Base-by-base conservation (phyloP, 2,113 vertebrate species). In the Centropristis striata region DNA sequence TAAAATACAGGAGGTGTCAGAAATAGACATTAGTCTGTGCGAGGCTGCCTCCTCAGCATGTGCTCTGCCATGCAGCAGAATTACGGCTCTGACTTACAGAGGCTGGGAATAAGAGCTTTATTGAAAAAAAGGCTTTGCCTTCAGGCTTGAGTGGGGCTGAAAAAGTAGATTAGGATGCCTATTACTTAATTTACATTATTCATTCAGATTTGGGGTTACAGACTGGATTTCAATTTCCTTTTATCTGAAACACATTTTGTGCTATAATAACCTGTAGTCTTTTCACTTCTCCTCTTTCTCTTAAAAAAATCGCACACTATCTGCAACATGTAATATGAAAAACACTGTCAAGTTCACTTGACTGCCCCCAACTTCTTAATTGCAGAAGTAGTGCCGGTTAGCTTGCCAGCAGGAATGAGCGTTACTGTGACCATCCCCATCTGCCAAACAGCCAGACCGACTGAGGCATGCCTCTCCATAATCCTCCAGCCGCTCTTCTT, bases 121-220 rank as follows among this genome's bases (percentile, higher is more conserved):
- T 59, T 76, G 60, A 42, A 65, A 54, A 37, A 57, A 84, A 81
- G n/a, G 60, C 28, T 80, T 79, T 79, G 71, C 82, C 86, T 88
- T 78, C 51, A 85, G 82, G 80, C 78, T 78, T 87, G 70, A 88
- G 46, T 80, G 74, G 50, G 41, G 39, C 78, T 87, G 83, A 86
- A 90, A 84, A 76, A 82, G 16, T 66, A 86, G 69, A 89, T 84
- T 75, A 86, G 51, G 74, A 81, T 78, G 71, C 67, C 68, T 66
- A 81, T 89, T 87, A 85, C 78, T 85, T 86, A 80, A 89, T 92
- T 86, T 57, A 66, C 54, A 86, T 81, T 51, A 83, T 78, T 80
- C 78, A 81, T 80, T 90, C 23, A 77, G 72, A 81, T 73, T 69
- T n/a, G 13, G 27, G 42, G 73, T 87, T 64, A 75, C n/a, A 53